Conservation (phyloP, 1,140 invertebrate genomes). For the Meloidogyne chitwoodi region DNA sequence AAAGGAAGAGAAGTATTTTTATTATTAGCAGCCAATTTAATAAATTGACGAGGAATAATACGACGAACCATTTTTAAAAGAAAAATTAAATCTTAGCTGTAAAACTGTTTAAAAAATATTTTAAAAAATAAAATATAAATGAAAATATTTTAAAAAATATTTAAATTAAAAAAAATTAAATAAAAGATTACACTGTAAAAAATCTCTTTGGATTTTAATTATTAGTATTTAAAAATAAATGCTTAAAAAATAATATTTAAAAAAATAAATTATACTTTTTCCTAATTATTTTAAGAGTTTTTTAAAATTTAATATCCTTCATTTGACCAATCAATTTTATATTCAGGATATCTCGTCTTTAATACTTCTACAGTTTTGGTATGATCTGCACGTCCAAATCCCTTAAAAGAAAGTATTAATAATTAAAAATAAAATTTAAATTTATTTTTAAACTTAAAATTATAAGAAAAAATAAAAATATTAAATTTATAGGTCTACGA, state of each 20-base stretch:
- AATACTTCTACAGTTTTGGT: slow-evolving; percentile 70
- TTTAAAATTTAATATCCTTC: slow-evolving; percentile 71
- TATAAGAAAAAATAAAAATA: too few relatives aligned
- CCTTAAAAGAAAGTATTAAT: slow-evolving; percentile 59
- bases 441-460: too few relatives aligned
- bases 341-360: slow-evolving; percentile 72
- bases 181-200: too few relatives aligned
- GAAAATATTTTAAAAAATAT: too few relatives aligned
- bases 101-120: too few relatives aligned
- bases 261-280: neutral
- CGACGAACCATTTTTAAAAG: neutral
- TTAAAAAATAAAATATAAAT: too few relatives aligned
- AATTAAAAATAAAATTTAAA: neutral
- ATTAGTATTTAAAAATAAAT: neutral
- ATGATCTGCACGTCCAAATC: slow-evolving; percentile 81
- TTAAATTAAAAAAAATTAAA: too few relatives aligned
- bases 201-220: neutral
- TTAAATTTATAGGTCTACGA: too few relatives aligned
- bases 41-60: neutral
- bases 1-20: neutral
- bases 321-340: slow-evolving; percentile 73
- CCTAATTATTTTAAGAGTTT: neutral
- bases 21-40: neutral
- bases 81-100: neutral
- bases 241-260: neutral